A percentile compares a stretch with the other conserved stretches of the same genome.
phyloP scores from a whole-genome alignment of 2,113 vertebrate genomes.

The Pristiophorus japonicus region DNA sequence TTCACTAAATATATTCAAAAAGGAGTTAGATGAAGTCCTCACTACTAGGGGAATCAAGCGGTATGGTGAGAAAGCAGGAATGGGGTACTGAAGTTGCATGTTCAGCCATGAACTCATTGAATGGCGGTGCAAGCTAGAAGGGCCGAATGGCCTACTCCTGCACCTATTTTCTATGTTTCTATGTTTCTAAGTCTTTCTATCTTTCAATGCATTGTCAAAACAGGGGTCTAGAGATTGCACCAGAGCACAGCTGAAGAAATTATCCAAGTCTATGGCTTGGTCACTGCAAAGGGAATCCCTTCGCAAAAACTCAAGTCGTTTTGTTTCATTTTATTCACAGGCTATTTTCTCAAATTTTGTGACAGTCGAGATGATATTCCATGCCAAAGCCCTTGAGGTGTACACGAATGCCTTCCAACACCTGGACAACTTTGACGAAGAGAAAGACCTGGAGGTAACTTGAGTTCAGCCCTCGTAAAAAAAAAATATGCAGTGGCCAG shows the following conservation, averaged over 20 bases:
- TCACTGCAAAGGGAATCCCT: not conserved
- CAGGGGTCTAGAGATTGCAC: not conserved
- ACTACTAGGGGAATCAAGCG: no score
- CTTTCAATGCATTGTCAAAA: not conserved
- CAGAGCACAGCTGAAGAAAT: not conserved
- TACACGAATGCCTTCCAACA: conserved; percentile 64
- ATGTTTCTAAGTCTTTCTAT: no score
- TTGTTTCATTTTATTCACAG: conserved; percentile 46
- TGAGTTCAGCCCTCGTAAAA: not conserved
- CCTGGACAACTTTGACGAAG: conserved; percentile 56
- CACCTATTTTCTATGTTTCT: no score
- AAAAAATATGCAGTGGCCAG: not conserved
- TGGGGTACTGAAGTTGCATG: no score
- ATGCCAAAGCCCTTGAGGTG: conserved; percentile 70
- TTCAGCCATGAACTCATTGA: no score
- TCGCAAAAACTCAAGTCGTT: not conserved
- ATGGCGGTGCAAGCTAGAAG: no score
- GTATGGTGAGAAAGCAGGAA: no score
- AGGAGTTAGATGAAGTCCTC: no score
- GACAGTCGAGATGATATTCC: conserved; percentile 73
- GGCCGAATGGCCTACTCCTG: no score
- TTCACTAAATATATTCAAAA: no score
- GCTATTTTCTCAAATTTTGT: conserved; percentile 68
- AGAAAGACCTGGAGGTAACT: conserved; percentile 63
- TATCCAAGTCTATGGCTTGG: no score